Conservation (phyloP, 2,888 invertebrate genomes). For the Polyommatus iphigenia region DNA sequence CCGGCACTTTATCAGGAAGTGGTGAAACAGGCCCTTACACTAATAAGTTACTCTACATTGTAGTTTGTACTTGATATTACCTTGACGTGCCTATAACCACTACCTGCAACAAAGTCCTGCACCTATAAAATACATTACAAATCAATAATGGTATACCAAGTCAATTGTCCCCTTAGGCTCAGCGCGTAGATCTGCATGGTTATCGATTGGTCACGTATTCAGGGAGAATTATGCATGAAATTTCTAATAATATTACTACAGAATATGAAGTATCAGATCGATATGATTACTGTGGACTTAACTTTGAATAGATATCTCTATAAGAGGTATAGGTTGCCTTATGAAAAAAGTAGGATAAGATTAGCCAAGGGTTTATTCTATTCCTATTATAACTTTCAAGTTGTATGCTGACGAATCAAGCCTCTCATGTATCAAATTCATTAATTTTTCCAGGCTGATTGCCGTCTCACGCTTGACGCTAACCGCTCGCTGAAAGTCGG, state of each 20-base stretch:
- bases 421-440: too few relatives aligned
- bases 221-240: constrained; percentile 12
- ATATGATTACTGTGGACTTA: neutral
- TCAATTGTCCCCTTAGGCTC: constrained; percentile 23
- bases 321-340: neutral
- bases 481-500: too few relatives aligned
- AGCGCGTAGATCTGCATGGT: constrained; percentile 26
- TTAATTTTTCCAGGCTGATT: too few relatives aligned
- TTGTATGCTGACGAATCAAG: too few relatives aligned
- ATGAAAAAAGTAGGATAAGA: neutral
- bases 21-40: too few relatives aligned
- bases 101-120: neutral
- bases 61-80: neutral
- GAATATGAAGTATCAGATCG: neutral
- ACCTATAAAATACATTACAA: neutral
- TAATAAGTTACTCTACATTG: too few relatives aligned
- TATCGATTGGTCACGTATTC: constrained; percentile 41
- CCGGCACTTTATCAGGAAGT: too few relatives aligned
- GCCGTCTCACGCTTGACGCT: too few relatives aligned
- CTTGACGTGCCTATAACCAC: neutral
- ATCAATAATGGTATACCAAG: constrained; percentile 12
- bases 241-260: neutral
- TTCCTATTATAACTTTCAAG: too few relatives aligned
- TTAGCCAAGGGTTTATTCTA: too few relatives aligned
- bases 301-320: neutral